These are phyloP conservation scores for Felis catus DNA, from an alignment of 2,113 vertebrate genomes.

Conservation along the genomic window DNA sequence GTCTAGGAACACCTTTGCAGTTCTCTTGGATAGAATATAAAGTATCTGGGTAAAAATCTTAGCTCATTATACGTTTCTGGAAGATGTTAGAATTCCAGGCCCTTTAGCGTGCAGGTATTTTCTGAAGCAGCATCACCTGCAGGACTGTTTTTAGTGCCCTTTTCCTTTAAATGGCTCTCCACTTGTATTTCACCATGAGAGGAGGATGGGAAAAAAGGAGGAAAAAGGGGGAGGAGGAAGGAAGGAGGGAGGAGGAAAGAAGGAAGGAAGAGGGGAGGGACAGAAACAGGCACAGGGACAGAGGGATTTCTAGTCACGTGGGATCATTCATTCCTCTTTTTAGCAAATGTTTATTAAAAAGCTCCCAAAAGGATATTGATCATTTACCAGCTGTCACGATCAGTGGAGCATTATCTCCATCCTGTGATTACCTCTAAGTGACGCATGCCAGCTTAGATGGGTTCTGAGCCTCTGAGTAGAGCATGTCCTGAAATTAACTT, in stretches of 20 bases:
- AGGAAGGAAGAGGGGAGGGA: accelerated
- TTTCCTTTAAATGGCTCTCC: neutral
- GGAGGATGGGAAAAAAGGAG: neutral
- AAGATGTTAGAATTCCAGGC: neutral
- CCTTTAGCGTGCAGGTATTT: neutral
- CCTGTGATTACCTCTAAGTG: neutral
- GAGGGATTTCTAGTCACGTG: neutral
- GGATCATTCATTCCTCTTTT: neutral
- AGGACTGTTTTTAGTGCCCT: too few relatives aligned
- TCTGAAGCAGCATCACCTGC: neutral
- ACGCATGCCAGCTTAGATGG: neutral
- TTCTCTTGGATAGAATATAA: neutral
- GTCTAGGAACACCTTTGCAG: neutral
- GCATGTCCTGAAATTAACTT: conserved; percentile 66
- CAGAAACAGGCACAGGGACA: too few relatives aligned
- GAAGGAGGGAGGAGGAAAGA: accelerated
- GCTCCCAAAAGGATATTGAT: conserved; percentile 41
- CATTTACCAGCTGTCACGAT: neutral
- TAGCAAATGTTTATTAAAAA: conserved; percentile 20
- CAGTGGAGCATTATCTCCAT: neutral
- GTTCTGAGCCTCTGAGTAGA: neutral
- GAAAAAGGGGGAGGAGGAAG: neutral
- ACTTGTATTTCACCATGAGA: neutral
- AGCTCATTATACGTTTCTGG: neutral
- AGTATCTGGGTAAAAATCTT: neutral